Conservation (phyloP, 2,888 invertebrate genomes). For the Acleris emargana region DNA sequence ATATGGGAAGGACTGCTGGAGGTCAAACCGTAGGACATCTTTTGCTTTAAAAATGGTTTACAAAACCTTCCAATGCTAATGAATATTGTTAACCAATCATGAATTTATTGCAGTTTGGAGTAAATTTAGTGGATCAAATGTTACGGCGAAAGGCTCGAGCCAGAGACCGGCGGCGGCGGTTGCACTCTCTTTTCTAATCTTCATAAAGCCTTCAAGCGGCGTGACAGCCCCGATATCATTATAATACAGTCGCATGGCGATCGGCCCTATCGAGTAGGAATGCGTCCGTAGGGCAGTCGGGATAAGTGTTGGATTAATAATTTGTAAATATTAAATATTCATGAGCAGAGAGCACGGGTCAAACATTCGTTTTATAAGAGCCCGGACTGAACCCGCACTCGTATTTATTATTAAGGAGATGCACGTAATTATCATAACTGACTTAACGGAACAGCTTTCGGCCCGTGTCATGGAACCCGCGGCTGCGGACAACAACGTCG, state of each 20-base stretch:
- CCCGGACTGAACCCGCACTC: constrained; percentile 67
- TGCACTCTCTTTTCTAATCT: constrained; percentile 75
- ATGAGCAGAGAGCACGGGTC: constrained; percentile 77
- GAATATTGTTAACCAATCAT: no score
- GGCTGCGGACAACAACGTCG: constrained; percentile 49
- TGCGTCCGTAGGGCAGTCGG: constrained; percentile 56
- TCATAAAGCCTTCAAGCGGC: constrained; percentile 69
- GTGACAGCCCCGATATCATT: constrained; percentile 65
- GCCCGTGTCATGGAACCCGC: constrained; percentile 48
- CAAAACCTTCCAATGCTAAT: no score
- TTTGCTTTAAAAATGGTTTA: no score
- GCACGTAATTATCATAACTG: constrained; percentile 78
- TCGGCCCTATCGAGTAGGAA: constrained; percentile 61
- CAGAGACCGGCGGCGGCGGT: constrained; percentile 38
- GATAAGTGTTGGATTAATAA: constrained; percentile 81
- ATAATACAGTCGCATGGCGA: constrained; percentile 52
- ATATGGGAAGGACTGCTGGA: no score
- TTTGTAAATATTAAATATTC: constrained; percentile 83
- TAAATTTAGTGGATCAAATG: constrained; percentile 31
- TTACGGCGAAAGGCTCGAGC: constrained; percentile 42
- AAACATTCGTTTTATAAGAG: constrained; percentile 74
- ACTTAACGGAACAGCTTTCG: constrained; percentile 63
- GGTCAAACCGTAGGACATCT: no score
- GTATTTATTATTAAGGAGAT: constrained; percentile 79
- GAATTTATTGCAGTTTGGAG: no score